Base-by-base conservation (phyloP, 2,888 invertebrate species). In the Melieria omissa region DNA sequence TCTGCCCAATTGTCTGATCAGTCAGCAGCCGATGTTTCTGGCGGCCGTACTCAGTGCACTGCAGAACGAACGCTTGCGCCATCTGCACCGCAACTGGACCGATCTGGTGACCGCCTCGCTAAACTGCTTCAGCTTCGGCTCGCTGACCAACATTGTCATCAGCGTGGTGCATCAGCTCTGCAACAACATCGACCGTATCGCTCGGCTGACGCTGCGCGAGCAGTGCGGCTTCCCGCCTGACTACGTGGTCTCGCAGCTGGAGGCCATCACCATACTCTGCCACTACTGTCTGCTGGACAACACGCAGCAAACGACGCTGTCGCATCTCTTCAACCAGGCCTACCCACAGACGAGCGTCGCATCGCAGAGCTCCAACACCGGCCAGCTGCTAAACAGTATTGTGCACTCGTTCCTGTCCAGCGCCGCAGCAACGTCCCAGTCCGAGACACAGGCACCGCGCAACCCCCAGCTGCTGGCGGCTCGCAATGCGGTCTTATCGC, bases 1-100 rank as follows among this genome's bases (percentile, higher is more conserved):
- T 80, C 84, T 90, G 64, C 89, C 90, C 29, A 91, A 92, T 55
- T 89, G 91, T 72, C 86, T 91, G 54, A 92, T 93, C 73, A 92
- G 92, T 52, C 93, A 95, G 82, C 95, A 96, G 84, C 92, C 93
- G 45, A 93, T 95, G 90, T 95, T 96, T 83, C 87, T 95, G 46
- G 91, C 93, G 29, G 93, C 94, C 45, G 90, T 95, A 65, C 88
- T 94, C 78, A 92, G 91, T 80, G 94, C 95, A 5, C 86, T 95
- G 70, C 92, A 93, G 80, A 85, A 92, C 85, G 90, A 91, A 72
- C 91, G 91, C 73, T 89, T 92, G 86, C 89, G 92, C 62, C 91
- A 92, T 80, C 85, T 94, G 76, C 96, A 96, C 84, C 92, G 92
- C 75, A 93, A 93, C 80, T 96, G 95, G 95, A 90, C 95, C 47